phyloP scores from a whole-genome alignment of 2,888 invertebrate genomes.

The Blastobasis adustella region DNA sequence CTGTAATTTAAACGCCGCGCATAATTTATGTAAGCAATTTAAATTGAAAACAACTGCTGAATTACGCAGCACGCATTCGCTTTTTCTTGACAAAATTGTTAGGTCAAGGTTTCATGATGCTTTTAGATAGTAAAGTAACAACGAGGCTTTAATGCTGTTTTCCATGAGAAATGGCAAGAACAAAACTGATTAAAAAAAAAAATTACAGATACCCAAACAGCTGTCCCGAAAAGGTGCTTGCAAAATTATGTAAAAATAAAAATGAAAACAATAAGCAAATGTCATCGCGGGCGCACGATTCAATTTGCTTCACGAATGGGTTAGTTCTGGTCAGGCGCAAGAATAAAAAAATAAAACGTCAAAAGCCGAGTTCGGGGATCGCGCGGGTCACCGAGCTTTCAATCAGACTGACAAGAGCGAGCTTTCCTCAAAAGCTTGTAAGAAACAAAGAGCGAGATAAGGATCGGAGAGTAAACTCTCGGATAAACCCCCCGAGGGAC shows the following conservation, averaged over 20 bases:
- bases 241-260: no score
- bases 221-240: no score
- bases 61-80: neutral
- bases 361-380: constrained; percentile 10
- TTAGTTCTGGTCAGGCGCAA: neutral
- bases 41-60: neutral
- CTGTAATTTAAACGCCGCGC: neutral
- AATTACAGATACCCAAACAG: no score
- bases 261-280: no score
- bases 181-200: no score
- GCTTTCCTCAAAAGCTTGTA: constrained; percentile 7
- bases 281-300: neutral
- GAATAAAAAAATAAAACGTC: neutral
- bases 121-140: no score
- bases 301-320: constrained; percentile 1
- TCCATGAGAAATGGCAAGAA: no score
- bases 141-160: no score
- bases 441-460: neutral
- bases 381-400: constrained; percentile 12
- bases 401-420: constrained; percentile 12
- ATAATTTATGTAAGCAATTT: constrained; percentile 1
- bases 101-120: no score
- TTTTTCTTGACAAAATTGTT: no score
- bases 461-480: no score
- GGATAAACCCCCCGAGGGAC: no score